Conservation (phyloP, 2,888 invertebrate genomes). For the Campaea margaritaria region DNA sequence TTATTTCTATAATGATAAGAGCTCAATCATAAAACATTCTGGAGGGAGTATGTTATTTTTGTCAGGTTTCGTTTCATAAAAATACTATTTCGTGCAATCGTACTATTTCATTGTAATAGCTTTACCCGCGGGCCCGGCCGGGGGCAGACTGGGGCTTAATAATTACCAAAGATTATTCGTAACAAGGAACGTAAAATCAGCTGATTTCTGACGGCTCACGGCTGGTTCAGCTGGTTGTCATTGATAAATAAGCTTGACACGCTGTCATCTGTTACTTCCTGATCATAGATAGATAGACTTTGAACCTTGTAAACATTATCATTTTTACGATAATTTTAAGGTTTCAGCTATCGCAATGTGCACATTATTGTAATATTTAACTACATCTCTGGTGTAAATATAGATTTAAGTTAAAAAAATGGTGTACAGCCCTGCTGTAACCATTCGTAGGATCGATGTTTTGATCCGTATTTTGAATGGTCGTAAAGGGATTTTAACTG, state of each 20-base stretch:
- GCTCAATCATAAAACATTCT: too few relatives aligned
- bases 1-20: too few relatives aligned
- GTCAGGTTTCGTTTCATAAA: too few relatives aligned
- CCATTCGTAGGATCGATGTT: slow-evolving; percentile 78
- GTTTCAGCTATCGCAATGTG: slow-evolving; percentile 12
- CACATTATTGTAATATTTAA: slow-evolving; percentile 11
- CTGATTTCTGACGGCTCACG: slow-evolving; percentile 26
- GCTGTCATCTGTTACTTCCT: neutral
- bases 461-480: slow-evolving; percentile 78
- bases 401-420: slow-evolving; percentile 40
- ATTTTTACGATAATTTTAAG: slow-evolving; percentile 42
- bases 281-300: too few relatives aligned
- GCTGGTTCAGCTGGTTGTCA: too few relatives aligned
- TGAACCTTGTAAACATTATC: slow-evolving; percentile 65
- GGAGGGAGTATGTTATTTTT: too few relatives aligned
- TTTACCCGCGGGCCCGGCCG: too few relatives aligned
- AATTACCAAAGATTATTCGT: too few relatives aligned
- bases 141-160: too few relatives aligned
- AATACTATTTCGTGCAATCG: too few relatives aligned
- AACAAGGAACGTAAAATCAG: slow-evolving; percentile 37
- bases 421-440: slow-evolving; percentile 75
- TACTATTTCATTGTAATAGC: too few relatives aligned
- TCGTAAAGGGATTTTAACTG: slow-evolving; percentile 66
- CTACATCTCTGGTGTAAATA: slow-evolving; percentile 6
- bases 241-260: too few relatives aligned